Evolutionary conservation across 2,888 invertebrate genomes (phyloP).

Genomic region (Drosophila pseudotalamancana): DNA sequence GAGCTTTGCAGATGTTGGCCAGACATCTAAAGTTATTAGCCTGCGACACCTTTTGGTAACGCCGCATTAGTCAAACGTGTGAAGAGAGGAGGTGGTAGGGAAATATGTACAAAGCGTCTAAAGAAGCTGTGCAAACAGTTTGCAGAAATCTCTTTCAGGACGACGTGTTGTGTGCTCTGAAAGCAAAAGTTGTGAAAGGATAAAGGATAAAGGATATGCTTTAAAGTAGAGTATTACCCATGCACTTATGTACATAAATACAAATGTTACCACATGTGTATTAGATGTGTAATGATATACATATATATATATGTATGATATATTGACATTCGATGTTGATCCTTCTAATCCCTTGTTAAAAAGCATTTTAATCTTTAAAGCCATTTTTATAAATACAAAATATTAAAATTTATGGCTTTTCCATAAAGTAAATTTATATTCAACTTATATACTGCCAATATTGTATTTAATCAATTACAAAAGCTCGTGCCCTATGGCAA

Average conservation of each 20-base stretch:
- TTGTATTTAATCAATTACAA: background rate
- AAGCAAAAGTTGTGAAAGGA: slow-evolving; percentile 40
- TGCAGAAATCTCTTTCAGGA: slow-evolving; percentile 1
- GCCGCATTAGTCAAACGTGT: slow-evolving; percentile 54
- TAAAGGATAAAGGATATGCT: background rate
- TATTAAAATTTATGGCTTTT: background rate
- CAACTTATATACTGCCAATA: background rate
- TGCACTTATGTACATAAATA: background rate
- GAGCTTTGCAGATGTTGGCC: slow-evolving; percentile 41
- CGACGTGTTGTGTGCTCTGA: slow-evolving; percentile 21
- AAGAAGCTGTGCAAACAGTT: slow-evolving; percentile 45
- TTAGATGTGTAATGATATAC: no score
- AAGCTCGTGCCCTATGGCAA: slow-evolving; percentile 4
- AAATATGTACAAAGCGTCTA: slow-evolving; percentile 1
- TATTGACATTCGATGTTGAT: background rate
- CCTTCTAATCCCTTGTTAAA: background rate
- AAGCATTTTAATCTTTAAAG: background rate
- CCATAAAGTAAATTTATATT: no score
- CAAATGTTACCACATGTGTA: background rate
- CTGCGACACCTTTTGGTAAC: slow-evolving; percentile 68
- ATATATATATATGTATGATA: background rate
- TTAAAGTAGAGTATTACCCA: slow-evolving; percentile 4
- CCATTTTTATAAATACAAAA: background rate
- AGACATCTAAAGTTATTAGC: slow-evolving; percentile 67
- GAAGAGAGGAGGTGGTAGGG: background rate